Percentiles rank a stretch among this genome's conserved stretches.
Evolutionary conservation across 2,888 invertebrate species (phyloP).

Genomic region (Microchrysa polita): DNA sequence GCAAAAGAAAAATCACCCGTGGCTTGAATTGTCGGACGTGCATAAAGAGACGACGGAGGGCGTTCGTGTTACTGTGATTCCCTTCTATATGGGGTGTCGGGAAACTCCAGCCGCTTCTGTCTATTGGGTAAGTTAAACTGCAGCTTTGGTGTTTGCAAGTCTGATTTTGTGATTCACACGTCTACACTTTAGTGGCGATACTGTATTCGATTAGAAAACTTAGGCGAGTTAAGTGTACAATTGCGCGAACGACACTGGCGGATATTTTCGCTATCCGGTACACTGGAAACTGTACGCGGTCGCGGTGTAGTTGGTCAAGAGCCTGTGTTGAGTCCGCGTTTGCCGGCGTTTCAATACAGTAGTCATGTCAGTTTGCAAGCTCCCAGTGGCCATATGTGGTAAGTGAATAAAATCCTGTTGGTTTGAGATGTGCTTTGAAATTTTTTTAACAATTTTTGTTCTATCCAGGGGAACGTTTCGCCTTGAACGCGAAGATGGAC

Average conservation of each 20-base stretch:
- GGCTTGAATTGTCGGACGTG: constrained; percentile 95
- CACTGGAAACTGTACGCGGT: constrained; percentile 92
- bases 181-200: constrained; percentile 84
- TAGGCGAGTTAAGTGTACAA: constrained; percentile 88
- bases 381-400: constrained; percentile 85
- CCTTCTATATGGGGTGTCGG: constrained; percentile 96
- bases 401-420: no score
- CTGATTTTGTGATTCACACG: neutral
- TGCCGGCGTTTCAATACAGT: constrained; percentile 97
- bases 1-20: constrained; percentile 98
- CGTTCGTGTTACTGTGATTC: constrained; percentile 96
- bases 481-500: constrained; percentile 97
- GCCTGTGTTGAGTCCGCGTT: constrained; percentile 84
- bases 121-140: constrained; percentile 71
- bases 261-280: constrained; percentile 93
- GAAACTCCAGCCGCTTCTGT: constrained; percentile 91
- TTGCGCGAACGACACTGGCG: constrained; percentile 97
- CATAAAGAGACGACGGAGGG: constrained; percentile 97
- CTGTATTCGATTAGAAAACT: constrained; percentile 95
- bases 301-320: constrained; percentile 97
- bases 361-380: constrained; percentile 97
- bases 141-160: neutral
- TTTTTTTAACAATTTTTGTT: constrained; percentile 7
- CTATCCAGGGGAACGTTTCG: constrained; percentile 88
- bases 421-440: neutral